Base-by-base conservation (phyloP, 2,797 vertebrate species). In the Cyprinodon diabolis region DNA sequence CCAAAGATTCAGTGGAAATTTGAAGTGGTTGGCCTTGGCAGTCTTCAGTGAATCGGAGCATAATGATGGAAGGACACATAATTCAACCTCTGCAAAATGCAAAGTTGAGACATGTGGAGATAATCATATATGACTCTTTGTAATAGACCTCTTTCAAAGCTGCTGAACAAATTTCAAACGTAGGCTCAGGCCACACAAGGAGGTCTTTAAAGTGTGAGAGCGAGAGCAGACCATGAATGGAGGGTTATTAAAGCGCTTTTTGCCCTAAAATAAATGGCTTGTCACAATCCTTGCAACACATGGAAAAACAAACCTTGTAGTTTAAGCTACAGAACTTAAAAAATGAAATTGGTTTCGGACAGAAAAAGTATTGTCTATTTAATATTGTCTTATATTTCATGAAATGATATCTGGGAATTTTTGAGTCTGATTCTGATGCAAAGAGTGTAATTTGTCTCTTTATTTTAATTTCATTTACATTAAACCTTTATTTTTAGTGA, bases 201-300 rank as follows among this genome's bases (percentile, higher is more conserved):
- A 63, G 63, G 75, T 85, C 78, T 83, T 87, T 77, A 72, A 78
- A 81, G 69, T 45, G 35, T 40, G 74, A 79, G 75, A 69, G 62
- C 56, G 68, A 83, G 78, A 77, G 63, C 68, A 78, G 65, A 84
- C 81, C 72, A 74, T 69, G 72, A 87, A 87, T 86, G 63, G 69
- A 79, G 69, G 80, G 68, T 80, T 84, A 87, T 83, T 87, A 86
- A 82, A 85, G 54, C 37, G 23, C 60, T 62, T 87, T 84, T 83
- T 75, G 83, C 76, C 47, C 52, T 55, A 66, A 25, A 79, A 86
- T 37, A 21, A 78, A 85, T 60, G 70, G 68, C 72, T 80, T 77
- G 45, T 84, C 77, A 86, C 75, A 81, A 82, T 79, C 78, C 68
- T 40, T 4, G 51, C 60, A 56, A 78, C 72, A 66, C 40, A 65